phyloP scores from a whole-genome alignment of 2,797 vertebrate species.

The Typhlichthys eigenmanni region DNA sequence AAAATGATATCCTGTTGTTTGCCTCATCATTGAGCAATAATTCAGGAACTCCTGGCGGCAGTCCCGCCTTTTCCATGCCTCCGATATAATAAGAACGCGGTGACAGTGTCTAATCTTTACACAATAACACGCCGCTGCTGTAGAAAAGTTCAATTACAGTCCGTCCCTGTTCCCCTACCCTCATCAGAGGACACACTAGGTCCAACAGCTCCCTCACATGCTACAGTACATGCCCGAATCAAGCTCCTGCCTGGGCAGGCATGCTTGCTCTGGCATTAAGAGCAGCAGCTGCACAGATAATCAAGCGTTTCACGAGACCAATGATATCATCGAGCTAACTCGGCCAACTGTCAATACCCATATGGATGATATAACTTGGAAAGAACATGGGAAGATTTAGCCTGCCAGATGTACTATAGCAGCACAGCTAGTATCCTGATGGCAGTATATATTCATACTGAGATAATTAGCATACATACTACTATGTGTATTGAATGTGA shows the following conservation, averaged over 20 bases:
- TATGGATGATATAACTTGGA: conserved; percentile 19
- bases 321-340: conserved; percentile 39
- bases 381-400: conserved; percentile 9
- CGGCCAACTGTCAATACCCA: conserved; percentile 20
- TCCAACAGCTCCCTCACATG: conserved; percentile 47
- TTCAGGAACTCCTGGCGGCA: not conserved
- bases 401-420: not conserved
- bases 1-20: conserved; percentile 6
- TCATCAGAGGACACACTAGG: conserved; percentile 46
- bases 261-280: conserved; percentile 31
- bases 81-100: not conserved
- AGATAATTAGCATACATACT: conserved; percentile 1
- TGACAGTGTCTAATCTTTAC: not conserved
- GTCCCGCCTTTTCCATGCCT: not conserved
- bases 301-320: conserved; percentile 38
- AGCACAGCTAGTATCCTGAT: not conserved
- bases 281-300: conserved; percentile 27
- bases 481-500: not conserved
- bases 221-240: conserved; percentile 52
- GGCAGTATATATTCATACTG: not conserved
- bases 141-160: not conserved
- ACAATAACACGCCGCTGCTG: not conserved
- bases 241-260: conserved; percentile 47
- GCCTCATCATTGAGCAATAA: not conserved
- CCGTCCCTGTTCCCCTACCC: conserved; percentile 31